Conservation (phyloP, 2,797 vertebrate genomes). For the Aplochiton taeniatus region DNA sequence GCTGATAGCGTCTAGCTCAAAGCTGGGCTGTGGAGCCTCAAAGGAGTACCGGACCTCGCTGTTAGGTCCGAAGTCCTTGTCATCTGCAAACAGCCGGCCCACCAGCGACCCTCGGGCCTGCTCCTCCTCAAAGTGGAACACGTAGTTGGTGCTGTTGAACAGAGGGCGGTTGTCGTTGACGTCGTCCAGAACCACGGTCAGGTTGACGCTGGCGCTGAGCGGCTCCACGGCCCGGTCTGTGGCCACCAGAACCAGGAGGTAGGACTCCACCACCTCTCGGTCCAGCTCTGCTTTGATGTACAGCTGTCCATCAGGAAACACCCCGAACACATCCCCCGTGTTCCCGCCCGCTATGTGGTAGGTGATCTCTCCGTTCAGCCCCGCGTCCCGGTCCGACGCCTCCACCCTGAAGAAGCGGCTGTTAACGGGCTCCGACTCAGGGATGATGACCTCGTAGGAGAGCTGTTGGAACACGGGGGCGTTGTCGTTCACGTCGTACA, state of each 20-base stretch:
- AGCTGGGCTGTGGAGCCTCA: slow-evolving; percentile 87
- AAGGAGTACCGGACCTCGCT: slow-evolving; percentile 92
- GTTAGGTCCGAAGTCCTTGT: slow-evolving; percentile 92
- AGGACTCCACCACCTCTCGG: slow-evolving; percentile 91
- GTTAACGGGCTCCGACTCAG: slow-evolving; percentile 94
- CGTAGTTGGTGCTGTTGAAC: slow-evolving; percentile 97
- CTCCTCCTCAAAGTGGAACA: slow-evolving; percentile 95
- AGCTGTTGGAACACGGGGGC: slow-evolving; percentile 93
- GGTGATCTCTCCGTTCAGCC: slow-evolving; percentile 92
- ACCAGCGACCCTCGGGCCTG: slow-evolving; percentile 84
- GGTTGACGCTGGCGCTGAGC: slow-evolving; percentile 88
- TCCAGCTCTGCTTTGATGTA: slow-evolving; percentile 96
- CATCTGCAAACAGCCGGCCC: slow-evolving; percentile 87
- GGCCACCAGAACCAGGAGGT: slow-evolving; percentile 86
- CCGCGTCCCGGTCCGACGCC: slow-evolving; percentile 92
- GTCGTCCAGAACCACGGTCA: slow-evolving; percentile 91
- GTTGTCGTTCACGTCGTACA: slow-evolving; percentile 97
- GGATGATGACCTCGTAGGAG: slow-evolving; percentile 92
- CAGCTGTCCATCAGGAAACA: slow-evolving; percentile 96
- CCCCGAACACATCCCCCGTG: slow-evolving; percentile 87
- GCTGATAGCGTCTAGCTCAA: slow-evolving; percentile 88
- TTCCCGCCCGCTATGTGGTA: slow-evolving; percentile 91
- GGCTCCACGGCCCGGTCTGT: slow-evolving; percentile 92
- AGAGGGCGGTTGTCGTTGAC: slow-evolving; percentile 97
- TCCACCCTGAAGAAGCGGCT: slow-evolving; percentile 93